phyloP scores from a whole-genome alignment of 2,113 vertebrate species.

The Oenanthe melanoleuca region DNA sequence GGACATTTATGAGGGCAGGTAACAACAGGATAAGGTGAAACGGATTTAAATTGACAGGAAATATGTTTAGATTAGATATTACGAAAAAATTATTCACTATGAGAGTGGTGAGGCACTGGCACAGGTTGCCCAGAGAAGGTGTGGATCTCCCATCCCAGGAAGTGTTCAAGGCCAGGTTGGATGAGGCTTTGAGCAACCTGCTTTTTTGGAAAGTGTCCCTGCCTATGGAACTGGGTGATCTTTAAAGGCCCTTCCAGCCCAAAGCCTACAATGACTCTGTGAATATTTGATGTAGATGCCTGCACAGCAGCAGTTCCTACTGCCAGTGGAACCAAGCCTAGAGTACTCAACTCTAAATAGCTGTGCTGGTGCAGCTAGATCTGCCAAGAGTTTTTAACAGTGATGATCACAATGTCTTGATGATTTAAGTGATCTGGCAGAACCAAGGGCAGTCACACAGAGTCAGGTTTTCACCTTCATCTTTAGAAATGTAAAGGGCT shows the following conservation, averaged over 20 bases:
- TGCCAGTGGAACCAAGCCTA: background rate
- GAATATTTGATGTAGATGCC: background rate
- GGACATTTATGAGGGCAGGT: background rate
- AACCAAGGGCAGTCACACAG: background rate
- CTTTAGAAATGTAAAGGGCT: background rate
- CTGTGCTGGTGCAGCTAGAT: background rate
- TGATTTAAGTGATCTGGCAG: conserved; percentile 8
- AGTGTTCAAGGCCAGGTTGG: background rate
- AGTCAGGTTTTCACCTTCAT: background rate
- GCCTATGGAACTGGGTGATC: background rate
- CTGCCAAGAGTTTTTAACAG: conserved; percentile 17
- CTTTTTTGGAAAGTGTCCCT: background rate
- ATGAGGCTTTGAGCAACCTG: background rate
- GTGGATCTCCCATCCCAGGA: background rate
- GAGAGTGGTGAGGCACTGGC: background rate
- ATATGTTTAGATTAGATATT: background rate
- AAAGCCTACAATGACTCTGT: background rate
- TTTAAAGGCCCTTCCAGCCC: background rate
- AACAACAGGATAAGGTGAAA: background rate
- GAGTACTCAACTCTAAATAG: background rate
- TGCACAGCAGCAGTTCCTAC: background rate
- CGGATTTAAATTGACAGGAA: background rate
- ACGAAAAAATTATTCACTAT: background rate
- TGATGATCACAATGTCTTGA: background rate
- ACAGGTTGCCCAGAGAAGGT: background rate